Conservation (phyloP, 2,888 invertebrate species). For the Eristalinus aeneus region DNA sequence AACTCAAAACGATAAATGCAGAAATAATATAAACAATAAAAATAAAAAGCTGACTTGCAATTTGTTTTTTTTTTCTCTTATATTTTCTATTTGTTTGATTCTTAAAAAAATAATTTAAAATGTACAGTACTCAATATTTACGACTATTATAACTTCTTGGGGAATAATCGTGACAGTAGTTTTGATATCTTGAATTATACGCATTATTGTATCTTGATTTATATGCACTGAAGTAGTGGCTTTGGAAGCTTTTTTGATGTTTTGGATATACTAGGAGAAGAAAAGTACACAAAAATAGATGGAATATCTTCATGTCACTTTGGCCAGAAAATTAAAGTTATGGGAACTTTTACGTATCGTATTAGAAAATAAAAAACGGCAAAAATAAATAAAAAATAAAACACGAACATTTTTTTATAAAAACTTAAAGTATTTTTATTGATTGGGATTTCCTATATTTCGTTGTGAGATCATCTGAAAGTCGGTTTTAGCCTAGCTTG, state of each 20-base stretch:
- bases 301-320: slow-evolving; percentile 30
- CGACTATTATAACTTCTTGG: slow-evolving; percentile 44
- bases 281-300: slow-evolving; percentile 55
- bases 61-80: slow-evolving; percentile 26
- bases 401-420: not conserved
- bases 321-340: slow-evolving; percentile 17
- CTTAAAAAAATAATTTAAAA: not conserved
- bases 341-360: not conserved
- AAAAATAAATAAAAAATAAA: not conserved
- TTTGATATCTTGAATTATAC: slow-evolving; percentile 56
- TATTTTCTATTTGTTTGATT: slow-evolving; percentile 11
- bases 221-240: slow-evolving; percentile 45
- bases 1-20: slow-evolving; percentile 1
- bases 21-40: slow-evolving; percentile 32
- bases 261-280: slow-evolving; percentile 55
- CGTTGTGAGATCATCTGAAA: no score
- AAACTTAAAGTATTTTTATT: not conserved
- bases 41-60: slow-evolving; percentile 37
- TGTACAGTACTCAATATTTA: slow-evolving; percentile 20
- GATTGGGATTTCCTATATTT: not conserved
- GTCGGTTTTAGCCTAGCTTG: no score
- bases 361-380: slow-evolving; percentile 1
- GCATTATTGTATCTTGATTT: slow-evolving; percentile 39
- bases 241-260: slow-evolving; percentile 56
- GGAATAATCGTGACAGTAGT: slow-evolving; percentile 45